These are phyloP conservation scores for Lasaia peninsularis DNA, from an alignment of 1,140 invertebrate species.

Conservation along the genomic window DNA sequence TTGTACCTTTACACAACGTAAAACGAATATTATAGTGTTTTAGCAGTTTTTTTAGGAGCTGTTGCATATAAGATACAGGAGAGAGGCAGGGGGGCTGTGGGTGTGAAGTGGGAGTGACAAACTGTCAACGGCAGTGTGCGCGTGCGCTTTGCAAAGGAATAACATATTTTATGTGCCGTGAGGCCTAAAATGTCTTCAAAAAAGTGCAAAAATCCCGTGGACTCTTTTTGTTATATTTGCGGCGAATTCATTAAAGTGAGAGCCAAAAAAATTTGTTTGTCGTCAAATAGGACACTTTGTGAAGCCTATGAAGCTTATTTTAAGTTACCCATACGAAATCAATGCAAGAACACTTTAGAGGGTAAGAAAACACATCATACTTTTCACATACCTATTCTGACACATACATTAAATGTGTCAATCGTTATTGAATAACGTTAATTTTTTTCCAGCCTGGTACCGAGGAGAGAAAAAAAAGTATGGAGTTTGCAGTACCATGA, in stretches of 20 bases:
- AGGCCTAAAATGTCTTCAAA: background rate
- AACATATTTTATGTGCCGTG: background rate
- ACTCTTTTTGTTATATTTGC: constrained; percentile 24
- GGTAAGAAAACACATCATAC: constrained; percentile 10
- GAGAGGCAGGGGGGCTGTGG: background rate
- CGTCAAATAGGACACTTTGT: constrained; percentile 2
- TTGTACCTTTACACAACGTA: too few relatives aligned
- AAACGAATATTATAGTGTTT: too few relatives aligned
- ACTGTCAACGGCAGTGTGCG: background rate
- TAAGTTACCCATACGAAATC: constrained; percentile 8
- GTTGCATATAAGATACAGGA: background rate
- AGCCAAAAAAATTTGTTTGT: constrained; percentile 1
- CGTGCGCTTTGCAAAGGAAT: background rate
- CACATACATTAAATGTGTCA: background rate
- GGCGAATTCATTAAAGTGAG: constrained; percentile 18
- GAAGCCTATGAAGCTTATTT: constrained; percentile 20
- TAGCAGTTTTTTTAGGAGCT: too few relatives aligned
- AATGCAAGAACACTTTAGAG: constrained; percentile 20
- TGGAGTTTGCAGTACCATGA: constrained; percentile 29
- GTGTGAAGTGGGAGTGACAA: constrained; percentile 1
- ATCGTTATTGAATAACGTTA: background rate
- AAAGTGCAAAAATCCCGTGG: constrained; percentile 27
- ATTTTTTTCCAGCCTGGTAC: constrained; percentile 26
- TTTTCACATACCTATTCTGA: background rate
- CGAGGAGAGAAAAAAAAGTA: constrained; percentile 23